Percentiles rank a stretch among this genome's conserved stretches.
Evolutionary conservation across 2,797 vertebrate species (phyloP).

Genomic region (Danio albolineatus): DNA sequence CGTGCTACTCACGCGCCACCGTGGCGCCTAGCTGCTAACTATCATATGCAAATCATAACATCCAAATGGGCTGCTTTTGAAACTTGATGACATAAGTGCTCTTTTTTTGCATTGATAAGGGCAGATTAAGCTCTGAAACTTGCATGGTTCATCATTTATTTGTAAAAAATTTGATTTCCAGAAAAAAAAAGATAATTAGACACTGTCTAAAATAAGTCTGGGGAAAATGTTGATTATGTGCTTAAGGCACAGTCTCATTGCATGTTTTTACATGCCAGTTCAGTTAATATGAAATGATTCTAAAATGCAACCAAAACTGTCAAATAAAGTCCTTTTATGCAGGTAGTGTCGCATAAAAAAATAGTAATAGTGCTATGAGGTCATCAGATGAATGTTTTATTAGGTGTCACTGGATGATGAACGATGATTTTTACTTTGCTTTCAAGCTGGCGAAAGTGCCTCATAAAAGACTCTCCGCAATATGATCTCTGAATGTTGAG

Average conservation of each 20-base stretch:
- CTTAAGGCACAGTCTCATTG: background rate
- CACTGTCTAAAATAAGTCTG: too few species aligned
- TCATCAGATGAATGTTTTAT: constrained; percentile 45
- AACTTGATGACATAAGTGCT: too few species aligned
- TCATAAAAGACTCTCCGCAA: constrained; percentile 30
- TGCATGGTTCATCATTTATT: too few species aligned
- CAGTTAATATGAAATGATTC: background rate
- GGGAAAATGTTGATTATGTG: background rate
- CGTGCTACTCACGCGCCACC: too few species aligned
- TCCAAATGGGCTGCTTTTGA: too few species aligned
- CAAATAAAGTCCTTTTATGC: background rate
- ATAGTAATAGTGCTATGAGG: constrained; percentile 19
- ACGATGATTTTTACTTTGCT: constrained; percentile 36
- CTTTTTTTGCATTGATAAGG: too few species aligned
- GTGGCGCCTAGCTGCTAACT: too few species aligned
- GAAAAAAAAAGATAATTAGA: too few species aligned
- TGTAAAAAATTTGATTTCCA: too few species aligned
- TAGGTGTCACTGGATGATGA: constrained; percentile 21
- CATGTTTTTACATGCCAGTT: background rate
- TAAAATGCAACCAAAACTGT: background rate
- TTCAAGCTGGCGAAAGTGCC: constrained; percentile 28
- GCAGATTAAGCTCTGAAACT: too few species aligned
- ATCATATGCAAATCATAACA: too few species aligned
- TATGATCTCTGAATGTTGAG: constrained; percentile 38
- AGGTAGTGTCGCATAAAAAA: constrained; percentile 6